phyloP scores from a whole-genome alignment of 1,140 invertebrate genomes.

The Heliothis virescens region DNA sequence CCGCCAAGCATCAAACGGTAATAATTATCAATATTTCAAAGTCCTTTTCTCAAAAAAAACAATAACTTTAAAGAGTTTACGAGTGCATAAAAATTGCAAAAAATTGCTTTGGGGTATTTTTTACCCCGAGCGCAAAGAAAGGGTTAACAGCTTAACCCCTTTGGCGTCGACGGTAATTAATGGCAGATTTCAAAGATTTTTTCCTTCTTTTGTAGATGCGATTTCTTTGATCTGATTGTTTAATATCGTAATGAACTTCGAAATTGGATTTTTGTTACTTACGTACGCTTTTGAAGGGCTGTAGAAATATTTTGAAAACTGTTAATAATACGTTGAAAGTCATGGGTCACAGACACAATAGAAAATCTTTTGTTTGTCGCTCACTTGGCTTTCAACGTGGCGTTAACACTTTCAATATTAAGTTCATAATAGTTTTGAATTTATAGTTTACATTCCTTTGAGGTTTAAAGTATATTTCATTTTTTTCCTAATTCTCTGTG shows the following conservation, averaged over 20 bases:
- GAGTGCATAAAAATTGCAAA: conserved; percentile 65
- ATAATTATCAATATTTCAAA: conserved; percentile 80
- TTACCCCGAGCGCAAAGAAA: conserved; percentile 62
- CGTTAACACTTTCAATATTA: no score
- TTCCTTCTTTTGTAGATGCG: conserved; percentile 62
- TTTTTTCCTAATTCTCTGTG: no score
- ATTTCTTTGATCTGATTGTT: conserved; percentile 63
- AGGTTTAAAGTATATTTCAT: no score
- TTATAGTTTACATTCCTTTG: no score
- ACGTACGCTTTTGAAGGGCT: neutral
- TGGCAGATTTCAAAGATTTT: conserved; percentile 68
- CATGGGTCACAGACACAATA: no score
- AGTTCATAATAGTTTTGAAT: no score
- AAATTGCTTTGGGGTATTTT: conserved; percentile 73
- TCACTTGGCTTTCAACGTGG: no score
- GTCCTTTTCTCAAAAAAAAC: conserved; percentile 77
- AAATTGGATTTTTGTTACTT: conserved; percentile 31
- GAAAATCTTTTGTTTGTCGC: no score
- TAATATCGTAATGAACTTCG: conserved; percentile 38
- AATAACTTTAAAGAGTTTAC: conserved; percentile 80
- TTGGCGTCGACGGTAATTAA: conserved; percentile 80
- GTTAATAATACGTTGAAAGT: no score
- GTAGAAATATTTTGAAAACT: no score
- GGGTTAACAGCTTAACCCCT: conserved; percentile 74
- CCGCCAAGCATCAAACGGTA: conserved; percentile 74